Conservation (phyloP, 2,888 invertebrate genomes). For the Ptycholaimellus sp. region DNA sequence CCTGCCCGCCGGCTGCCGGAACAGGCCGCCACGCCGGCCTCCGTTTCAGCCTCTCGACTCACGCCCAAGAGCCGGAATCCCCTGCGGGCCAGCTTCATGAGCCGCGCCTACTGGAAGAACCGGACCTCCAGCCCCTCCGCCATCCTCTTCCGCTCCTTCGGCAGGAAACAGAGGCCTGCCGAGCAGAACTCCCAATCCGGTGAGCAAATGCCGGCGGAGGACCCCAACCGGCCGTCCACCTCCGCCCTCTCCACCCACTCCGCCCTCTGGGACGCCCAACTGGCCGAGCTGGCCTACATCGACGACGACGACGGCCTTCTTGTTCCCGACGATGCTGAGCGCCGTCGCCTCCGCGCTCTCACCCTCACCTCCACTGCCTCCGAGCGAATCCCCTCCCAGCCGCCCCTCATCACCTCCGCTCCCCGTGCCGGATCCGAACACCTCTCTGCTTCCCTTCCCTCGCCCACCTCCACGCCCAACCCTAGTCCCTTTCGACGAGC, state of each 20-base stretch:
- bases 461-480: too few relatives aligned
- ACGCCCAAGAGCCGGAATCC: slow-evolving; percentile 3
- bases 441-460: too few relatives aligned
- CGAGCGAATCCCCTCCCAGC: too few relatives aligned
- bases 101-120: too few relatives aligned
- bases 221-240: too few relatives aligned
- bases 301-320: slow-evolving; percentile 35
- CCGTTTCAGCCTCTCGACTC: too few relatives aligned
- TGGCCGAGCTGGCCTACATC: slow-evolving; percentile 7
- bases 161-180: too few relatives aligned
- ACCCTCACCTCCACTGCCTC: not conserved
- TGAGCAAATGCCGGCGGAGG: slow-evolving; percentile 34
- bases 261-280: slow-evolving; percentile 8
- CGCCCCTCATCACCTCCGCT: not conserved
- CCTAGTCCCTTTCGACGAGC: too few relatives aligned
- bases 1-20: slow-evolving; percentile 12
- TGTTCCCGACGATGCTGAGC: slow-evolving; percentile 24
- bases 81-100: slow-evolving; percentile 6
- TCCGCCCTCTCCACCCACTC: too few relatives aligned
- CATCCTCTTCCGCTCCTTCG: too few relatives aligned
- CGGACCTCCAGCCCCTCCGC: slow-evolving; percentile 28
- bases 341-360: slow-evolving; percentile 4
- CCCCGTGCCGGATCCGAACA: not conserved
- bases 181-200: too few relatives aligned
- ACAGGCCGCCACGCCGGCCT: too few relatives aligned